Percentiles rank a stretch among this genome's conserved stretches.
Conservation (phyloP, 2,797 vertebrate genomes). For the Podarcis siculus region DNA sequence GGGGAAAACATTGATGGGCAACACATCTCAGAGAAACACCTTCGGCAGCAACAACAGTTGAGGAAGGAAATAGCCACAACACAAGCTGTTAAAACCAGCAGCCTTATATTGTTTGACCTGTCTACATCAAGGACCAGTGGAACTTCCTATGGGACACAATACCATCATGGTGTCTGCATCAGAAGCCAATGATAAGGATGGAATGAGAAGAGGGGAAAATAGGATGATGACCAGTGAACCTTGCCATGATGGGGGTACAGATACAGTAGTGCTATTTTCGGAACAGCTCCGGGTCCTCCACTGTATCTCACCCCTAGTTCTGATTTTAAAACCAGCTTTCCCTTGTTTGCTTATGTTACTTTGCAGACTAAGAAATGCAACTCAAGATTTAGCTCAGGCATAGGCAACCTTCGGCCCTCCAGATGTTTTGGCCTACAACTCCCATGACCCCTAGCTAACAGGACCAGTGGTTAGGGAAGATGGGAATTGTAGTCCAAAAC, state of each 20-base stretch:
- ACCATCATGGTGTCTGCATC: no score
- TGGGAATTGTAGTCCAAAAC: no score
- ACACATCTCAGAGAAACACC: background rate
- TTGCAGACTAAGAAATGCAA: background rate
- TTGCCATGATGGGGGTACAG: background rate
- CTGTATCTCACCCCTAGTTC: background rate
- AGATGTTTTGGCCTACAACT: no score
- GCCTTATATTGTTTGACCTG: no score
- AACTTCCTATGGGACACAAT: background rate
- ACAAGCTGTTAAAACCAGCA: background rate
- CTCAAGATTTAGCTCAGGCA: background rate
- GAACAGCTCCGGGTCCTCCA: background rate
- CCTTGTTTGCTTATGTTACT: background rate
- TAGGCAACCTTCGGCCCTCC: no score
- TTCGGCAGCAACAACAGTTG: slow-evolving; percentile 27
- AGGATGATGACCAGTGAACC: background rate
- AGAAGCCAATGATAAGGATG: background rate
- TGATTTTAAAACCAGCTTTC: background rate
- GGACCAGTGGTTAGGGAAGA: no score
- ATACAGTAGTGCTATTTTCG: background rate
- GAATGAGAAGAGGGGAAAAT: background rate
- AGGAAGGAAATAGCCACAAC: background rate
- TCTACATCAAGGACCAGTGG: background rate
- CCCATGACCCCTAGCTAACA: no score
- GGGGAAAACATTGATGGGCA: slow-evolving; percentile 5